Evolutionary conservation across 2,113 vertebrate species (phyloP), one percentile per base, ranked within the genome.

Genomic region (Azemiops feae): DNA sequence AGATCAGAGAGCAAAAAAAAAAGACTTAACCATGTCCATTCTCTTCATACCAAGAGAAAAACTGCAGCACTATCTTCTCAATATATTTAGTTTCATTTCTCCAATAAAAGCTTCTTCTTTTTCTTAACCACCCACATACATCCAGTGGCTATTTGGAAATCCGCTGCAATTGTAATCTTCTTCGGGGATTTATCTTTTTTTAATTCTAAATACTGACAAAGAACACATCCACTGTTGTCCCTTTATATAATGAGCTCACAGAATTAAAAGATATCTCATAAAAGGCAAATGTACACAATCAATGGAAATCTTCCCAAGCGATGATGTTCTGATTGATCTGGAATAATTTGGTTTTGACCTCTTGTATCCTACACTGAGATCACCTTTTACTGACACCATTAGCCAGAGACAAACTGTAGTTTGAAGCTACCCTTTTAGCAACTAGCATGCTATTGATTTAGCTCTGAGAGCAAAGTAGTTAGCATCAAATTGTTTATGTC

Each of bases 301-400:
- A 74, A 45, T 94, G 88, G 89, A 64, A 90, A 0, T 18, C 91
- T 16, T 12, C 18, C 30, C 69, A 89, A 39, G 74, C 34, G 34
- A 2, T 85, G 90, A 57, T 55, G 53, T 90, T 91, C 58, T 85
- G 54, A 92, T 85, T 64, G 93, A 93, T 45, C 58, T 50, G 5
- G 47, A 91, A 39, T 85, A 69, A 87, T 93, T 91, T 95, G 91
- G 34, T 94, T 89, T 93, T 92, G 57, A 94, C 64, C 89, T 93
- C 96, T 96, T 94, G 50, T 58, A 50, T 88, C 94, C 89, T 54
- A 16, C 23, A 22, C 43, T 85, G 55, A 95, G 93, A 94, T 95
- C 93, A 94, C 92, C 64, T 89, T 93, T 81, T 93, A 88, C 60
- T 93, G 95, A 93, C 94, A 74, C 22, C 22, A 88, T 89, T 94